Evolutionary conservation across 2,113 vertebrate species (phyloP).

Genomic region (Cyanistes caeruleus): DNA sequence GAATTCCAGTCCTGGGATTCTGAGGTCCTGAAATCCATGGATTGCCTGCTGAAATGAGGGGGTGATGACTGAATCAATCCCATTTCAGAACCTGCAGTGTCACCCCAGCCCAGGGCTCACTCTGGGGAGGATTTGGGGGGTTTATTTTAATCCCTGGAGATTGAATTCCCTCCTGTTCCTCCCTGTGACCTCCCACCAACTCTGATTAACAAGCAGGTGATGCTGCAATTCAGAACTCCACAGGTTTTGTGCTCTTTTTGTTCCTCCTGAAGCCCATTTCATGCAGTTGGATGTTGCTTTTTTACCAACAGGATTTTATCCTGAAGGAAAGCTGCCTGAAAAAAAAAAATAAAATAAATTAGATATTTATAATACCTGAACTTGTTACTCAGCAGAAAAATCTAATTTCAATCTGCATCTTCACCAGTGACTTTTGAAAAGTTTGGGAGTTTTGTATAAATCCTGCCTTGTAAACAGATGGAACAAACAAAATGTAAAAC

Average conservation of each 20-base stretch:
- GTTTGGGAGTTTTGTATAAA: neutral
- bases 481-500: constrained; percentile 51
- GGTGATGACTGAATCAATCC: neutral
- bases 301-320: neutral
- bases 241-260: neutral
- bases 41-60: neutral
- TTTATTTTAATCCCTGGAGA: neutral
- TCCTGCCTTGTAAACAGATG: constrained; percentile 7
- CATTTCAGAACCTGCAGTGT: rapidly evolving
- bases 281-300: neutral
- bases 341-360: neutral
- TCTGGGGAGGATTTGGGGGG: neutral
- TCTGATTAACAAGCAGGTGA: neutral
- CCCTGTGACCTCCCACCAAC: neutral
- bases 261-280: neutral
- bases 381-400: neutral
- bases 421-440: neutral
- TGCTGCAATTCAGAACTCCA: neutral
- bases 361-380: neutral
- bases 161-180: neutral
- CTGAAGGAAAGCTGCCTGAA: neutral
- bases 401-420: neutral
- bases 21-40: neutral
- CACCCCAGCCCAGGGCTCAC: rapidly evolving
- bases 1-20: rapidly evolving